Evolutionary conservation across 2,113 vertebrate genomes (phyloP).

Genomic region (Cyprinodon tularosa): DNA sequence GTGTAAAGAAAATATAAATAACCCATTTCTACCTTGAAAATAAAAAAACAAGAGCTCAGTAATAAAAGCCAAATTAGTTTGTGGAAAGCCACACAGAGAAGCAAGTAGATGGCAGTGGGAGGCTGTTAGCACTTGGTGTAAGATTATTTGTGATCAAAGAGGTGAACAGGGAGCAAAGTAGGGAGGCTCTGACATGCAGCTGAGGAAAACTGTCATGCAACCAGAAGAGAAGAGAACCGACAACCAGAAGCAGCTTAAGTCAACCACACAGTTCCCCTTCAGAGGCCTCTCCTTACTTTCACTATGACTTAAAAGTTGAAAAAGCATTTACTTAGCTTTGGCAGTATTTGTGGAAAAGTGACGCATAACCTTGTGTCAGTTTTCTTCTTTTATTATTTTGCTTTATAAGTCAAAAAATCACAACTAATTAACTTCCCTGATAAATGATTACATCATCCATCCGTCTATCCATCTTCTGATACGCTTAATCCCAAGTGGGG

Average conservation of each 20-base stretch:
- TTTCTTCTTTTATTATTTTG: background rate
- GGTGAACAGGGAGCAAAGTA: slow-evolving; percentile 8
- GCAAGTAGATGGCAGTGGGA: slow-evolving; percentile 18
- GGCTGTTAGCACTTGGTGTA: slow-evolving; percentile 22
- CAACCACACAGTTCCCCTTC: background rate
- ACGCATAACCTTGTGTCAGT: too few relatives aligned
- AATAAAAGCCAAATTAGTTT: slow-evolving; percentile 35
- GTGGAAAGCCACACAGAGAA: background rate
- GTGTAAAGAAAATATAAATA: background rate
- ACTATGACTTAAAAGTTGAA: background rate
- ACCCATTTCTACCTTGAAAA: slow-evolving; percentile 9
- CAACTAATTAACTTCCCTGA: background rate
- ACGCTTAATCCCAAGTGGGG: too few relatives aligned
- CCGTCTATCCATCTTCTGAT: too few relatives aligned
- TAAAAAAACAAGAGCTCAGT: slow-evolving; percentile 17
- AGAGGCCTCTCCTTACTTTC: background rate
- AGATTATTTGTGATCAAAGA: slow-evolving; percentile 42
- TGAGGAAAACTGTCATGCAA: slow-evolving; percentile 27
- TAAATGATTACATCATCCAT: background rate
- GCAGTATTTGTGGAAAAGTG: too few relatives aligned
- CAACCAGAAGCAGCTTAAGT: background rate
- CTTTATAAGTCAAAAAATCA: too few relatives aligned
- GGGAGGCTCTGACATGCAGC: slow-evolving; percentile 24
- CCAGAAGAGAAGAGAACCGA: slow-evolving; percentile 6
- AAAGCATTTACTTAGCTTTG: background rate